Base-by-base conservation (phyloP, 2,113 vertebrate genomes). In the Passer montanus region DNA sequence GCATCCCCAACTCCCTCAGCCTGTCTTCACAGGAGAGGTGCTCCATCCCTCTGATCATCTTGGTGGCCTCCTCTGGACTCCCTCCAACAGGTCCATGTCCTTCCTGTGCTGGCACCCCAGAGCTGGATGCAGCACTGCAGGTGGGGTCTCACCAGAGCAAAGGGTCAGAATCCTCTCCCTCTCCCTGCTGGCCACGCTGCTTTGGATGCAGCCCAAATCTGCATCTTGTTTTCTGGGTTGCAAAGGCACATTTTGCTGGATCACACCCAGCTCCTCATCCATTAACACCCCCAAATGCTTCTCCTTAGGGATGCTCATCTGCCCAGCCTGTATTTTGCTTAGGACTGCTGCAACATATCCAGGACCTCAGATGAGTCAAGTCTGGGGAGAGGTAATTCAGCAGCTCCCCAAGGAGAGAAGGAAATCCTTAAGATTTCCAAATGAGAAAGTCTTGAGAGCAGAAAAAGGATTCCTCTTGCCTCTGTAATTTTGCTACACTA, bases 141-240 rank as follows among this genome's bases (percentile, higher is more conserved):
- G n/a, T 47, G 41, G 15, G 17, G 16, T 62, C 24, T 68, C n/a
- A 60, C 20, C 24, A 55, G 70, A 69, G 21, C 14, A 69, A 20
- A 62, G 17, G 14, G 31, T 21, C 26, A 83, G 55, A 41, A 69
- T 55, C 14, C 19, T 46, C 11, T 67, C 27, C 15, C 52, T 44
- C 5, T 8, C 15, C n/a, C 31, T 43, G 31, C 35, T 69, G 41
- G 9, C 10, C 47, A 31, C 0, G 0, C 55, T 62, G 39, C n/a
- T 90, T 76, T 62, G 14, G 79, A 49, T 43, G 63, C n/a, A 75
- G 60, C 30, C 30, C 39, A 62, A n/a, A 37, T 37, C 35, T 37
- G 35, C 35, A 37, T 37, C 35, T 22, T 55, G 22, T 33, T 69
- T 43, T 49, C 26, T 49, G 41, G 35, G n/a, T 18, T 76, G 55